Base-by-base conservation (phyloP, 2,113 vertebrate genomes). In the Rhynchopsitta pachyrhyncha region DNA sequence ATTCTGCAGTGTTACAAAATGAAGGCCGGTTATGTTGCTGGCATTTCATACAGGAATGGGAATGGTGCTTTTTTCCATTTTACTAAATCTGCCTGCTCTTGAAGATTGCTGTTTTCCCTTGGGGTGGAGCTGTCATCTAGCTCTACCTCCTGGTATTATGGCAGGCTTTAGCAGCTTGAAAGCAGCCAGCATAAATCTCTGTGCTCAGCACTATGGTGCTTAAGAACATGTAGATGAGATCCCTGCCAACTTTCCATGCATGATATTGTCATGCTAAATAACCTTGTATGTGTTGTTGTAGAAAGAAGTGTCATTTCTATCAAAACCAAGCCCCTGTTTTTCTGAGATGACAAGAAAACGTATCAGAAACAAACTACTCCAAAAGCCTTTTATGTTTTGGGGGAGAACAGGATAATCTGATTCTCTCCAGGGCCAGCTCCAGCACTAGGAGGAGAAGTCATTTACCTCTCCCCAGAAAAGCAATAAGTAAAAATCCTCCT, bases 71-170 rank as follows among this genome's bases (percentile, higher is more conserved):
- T 41, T 68, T 67, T 28, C 11, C 25, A 50, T 63, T n/a, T 41
- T 9, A 20, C 47, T 24, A 7, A 37, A 29, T 13, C 60, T 57
- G 17, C 5, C 41, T 46, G 62, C 39, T 47, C 74, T n/a, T n/a
- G 31, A 13, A 35, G 31, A 10, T 41, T 70, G 41, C 70, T 77
- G 33, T 6, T 64, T n/a, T 81, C 44, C 49, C 57, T 29, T 0
- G 2, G 35, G 29, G 22, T 23, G 31, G 41, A 63, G 69, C 37
- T 20, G 6, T 53, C 37, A 2, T 10, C 53, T 2, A 4, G 39
- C 17, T 68, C 47, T 31, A 1, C 0, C 3, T 59, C 55, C 84
- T 66, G 64, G 10, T 59, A 9, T 29, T 41, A 8, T 0, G 8
- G 22, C 66, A 39, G 44, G 8, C 31, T 35, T 49, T 42, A 59